These are phyloP conservation scores for Amphipyra tragopoginis DNA, from an alignment of 2,888 invertebrate genomes.

Conservation along the genomic window DNA sequence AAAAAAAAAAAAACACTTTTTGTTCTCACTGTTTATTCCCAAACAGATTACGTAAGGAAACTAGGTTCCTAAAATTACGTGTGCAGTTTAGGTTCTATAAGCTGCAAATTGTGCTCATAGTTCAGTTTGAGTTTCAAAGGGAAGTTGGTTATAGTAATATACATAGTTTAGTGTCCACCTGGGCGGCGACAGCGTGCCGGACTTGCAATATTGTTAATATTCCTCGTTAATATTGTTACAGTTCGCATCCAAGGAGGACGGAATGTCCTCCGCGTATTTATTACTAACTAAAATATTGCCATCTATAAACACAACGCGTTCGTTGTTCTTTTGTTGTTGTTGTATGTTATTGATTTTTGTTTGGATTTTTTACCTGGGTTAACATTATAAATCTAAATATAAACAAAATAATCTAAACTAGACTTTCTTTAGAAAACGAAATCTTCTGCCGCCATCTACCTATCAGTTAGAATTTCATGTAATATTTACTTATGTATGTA, in stretches of 20 bases:
- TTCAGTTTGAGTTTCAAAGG: slow-evolving; percentile 54
- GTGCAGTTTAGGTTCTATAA: slow-evolving; percentile 15
- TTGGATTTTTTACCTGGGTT: too few relatives aligned
- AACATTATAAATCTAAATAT: too few relatives aligned
- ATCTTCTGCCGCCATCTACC: too few relatives aligned
- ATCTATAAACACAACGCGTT: slow-evolving; percentile 16
- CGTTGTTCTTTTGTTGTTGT: too few relatives aligned
- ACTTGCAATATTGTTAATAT: slow-evolving; percentile 58
- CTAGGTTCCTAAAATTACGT: slow-evolving; percentile 6
- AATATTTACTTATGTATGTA: too few relatives aligned
- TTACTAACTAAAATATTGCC: slow-evolving; percentile 41
- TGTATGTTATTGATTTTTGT: too few relatives aligned
- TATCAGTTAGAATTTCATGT: too few relatives aligned
- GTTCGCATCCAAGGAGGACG: slow-evolving; percentile 39
- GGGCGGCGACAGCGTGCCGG: slow-evolving; percentile 18
- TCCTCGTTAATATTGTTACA: slow-evolving; percentile 55
- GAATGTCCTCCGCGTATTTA: slow-evolving; percentile 36
- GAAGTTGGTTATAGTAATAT: slow-evolving; percentile 42
- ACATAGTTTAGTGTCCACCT: slow-evolving; percentile 45
- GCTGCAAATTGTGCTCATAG: slow-evolving; percentile 45
- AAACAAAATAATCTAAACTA: too few relatives aligned
- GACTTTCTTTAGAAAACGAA: too few relatives aligned
- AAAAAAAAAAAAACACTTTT: too few relatives aligned
- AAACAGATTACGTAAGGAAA: slow-evolving; percentile 3
- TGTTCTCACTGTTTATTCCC: too few relatives aligned